Conservation (phyloP, 2,113 vertebrate genomes). For the Oncorhynchus clarkii region DNA sequence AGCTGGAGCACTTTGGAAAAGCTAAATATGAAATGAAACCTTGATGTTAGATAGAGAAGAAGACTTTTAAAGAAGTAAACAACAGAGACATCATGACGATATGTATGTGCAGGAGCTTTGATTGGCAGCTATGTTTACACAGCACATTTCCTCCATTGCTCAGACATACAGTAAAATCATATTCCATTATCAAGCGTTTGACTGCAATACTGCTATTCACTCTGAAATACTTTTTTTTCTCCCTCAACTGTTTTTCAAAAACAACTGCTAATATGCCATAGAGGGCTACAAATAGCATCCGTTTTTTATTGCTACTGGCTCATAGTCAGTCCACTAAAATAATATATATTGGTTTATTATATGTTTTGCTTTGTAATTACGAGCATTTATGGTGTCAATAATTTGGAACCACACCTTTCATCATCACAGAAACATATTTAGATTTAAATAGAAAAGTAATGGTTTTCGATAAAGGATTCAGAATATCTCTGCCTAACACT, state of each 20-base stretch:
- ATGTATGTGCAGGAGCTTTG: conserved; percentile 11
- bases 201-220: not conserved
- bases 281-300: not conserved
- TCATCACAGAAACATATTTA: conserved; percentile 27
- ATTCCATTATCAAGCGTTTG: not conserved
- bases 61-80: conserved; percentile 46
- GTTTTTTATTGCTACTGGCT: not conserved
- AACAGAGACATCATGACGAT: conserved; percentile 27
- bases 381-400: conserved; percentile 30
- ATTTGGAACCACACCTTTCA: conserved; percentile 14
- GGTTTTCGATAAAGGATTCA: conserved; percentile 25
- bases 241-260: not conserved
- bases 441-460: conserved; percentile 17
- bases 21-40: conserved; percentile 20
- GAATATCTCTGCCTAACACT: conserved; percentile 33
- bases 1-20: conserved; percentile 4
- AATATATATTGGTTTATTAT: conserved; percentile 19
- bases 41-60: conserved; percentile 19
- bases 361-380: conserved; percentile 26
- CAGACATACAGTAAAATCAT: not conserved
- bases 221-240: not conserved
- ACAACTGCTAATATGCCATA: not conserved
- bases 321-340: conserved; percentile 17
- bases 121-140: conserved; percentile 13
- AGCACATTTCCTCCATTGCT: not conserved